A percentile compares a stretch with the other conserved stretches of the same genome.
phyloP scores from a whole-genome alignment of 1,140 invertebrate genomes.

The Acromyrmex echinatior region DNA sequence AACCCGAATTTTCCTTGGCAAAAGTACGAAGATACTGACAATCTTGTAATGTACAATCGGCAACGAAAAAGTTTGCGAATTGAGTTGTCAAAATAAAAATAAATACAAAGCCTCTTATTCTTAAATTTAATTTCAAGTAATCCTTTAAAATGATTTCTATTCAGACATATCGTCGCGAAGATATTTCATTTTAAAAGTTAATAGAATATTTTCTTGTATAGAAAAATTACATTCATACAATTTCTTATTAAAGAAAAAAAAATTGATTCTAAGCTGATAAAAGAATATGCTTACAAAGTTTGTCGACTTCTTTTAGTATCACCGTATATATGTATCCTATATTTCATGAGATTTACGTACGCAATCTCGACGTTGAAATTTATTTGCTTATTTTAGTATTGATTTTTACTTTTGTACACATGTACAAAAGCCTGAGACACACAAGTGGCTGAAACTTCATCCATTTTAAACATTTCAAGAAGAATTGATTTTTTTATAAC shows the following conservation, averaged over 20 bases:
- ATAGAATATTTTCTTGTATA: neutral
- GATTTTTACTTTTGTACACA: constrained; percentile 23
- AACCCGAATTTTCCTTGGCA: neutral
- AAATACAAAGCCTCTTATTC: neutral
- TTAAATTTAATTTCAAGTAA: neutral
- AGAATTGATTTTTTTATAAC: neutral
- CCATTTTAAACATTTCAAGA: neutral
- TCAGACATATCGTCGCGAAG: neutral
- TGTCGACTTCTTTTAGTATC: constrained; percentile 42
- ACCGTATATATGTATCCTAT: constrained; percentile 28
- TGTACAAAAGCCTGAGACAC: neutral
- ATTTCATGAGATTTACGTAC: constrained; percentile 49
- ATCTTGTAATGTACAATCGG: neutral
- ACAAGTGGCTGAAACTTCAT: neutral
- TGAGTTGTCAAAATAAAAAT: neutral
- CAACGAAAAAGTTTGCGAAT: neutral
- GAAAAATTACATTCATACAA: neutral
- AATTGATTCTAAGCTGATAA: constrained; percentile 22
- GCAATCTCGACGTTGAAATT: constrained; percentile 30
- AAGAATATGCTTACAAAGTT: constrained; percentile 41
- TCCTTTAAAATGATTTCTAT: neutral
- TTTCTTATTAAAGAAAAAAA: constrained; percentile 13
- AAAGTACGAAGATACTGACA: neutral
- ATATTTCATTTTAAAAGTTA: neutral
- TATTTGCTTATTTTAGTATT: constrained; percentile 45